These are phyloP conservation scores for Peromyscus attwateri DNA, from an alignment of 2,797 vertebrate species.

Conservation along the genomic window DNA sequence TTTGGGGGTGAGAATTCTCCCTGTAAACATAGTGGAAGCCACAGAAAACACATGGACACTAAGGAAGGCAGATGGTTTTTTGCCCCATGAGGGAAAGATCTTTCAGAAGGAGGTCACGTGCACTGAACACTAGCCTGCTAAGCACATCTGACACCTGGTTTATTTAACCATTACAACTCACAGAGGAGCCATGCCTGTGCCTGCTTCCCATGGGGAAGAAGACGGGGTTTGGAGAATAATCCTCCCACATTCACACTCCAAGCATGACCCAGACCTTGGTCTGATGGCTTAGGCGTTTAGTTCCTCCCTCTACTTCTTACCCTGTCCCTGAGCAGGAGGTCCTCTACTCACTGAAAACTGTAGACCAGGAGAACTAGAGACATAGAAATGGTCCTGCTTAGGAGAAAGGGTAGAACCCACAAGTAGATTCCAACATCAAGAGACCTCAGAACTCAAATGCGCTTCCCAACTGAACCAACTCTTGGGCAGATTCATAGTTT, in stretches of 20 bases:
- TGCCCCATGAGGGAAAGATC: not conserved
- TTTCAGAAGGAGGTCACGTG: rapidly evolving
- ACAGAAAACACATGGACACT: not conserved
- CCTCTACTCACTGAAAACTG: rapidly evolving
- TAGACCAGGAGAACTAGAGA: not conserved
- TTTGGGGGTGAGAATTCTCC: not conserved
- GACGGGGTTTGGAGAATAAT: not conserved
- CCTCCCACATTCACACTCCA: no score
- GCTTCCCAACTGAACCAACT: not conserved
- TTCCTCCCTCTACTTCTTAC: not conserved
- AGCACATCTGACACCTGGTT: not conserved
- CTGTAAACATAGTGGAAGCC: not conserved
- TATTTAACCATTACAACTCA: not conserved
- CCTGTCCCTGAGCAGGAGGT: not conserved
- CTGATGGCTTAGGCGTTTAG: not conserved
- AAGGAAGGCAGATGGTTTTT: not conserved
- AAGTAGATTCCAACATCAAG: not conserved
- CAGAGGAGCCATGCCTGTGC: not conserved
- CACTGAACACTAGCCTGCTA: no score
- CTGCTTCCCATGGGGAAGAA: not conserved
- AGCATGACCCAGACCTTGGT: not conserved
- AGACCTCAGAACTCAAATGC: not conserved
- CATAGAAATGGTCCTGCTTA: not conserved
- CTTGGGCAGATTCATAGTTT: not conserved
- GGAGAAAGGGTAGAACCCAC: not conserved